Conservation (phyloP, 2,888 invertebrate genomes). For the Chrysodeixis includens region DNA sequence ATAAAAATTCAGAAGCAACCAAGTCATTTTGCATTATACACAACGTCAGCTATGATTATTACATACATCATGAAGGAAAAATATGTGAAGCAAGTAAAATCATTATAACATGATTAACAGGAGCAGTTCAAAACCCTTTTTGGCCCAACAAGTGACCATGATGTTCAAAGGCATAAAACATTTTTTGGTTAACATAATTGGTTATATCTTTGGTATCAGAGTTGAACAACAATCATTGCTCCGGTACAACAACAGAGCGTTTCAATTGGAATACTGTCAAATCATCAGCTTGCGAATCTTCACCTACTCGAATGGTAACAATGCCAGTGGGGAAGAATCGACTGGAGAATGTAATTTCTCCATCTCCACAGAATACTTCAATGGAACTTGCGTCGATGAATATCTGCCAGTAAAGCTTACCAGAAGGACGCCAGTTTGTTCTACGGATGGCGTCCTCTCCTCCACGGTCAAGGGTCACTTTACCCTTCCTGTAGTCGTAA, state of each 20-base stretch:
- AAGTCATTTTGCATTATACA: too few relatives aligned
- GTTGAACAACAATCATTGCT: background rate
- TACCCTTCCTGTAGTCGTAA: conserved; percentile 63
- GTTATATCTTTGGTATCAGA: background rate
- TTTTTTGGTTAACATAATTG: background rate
- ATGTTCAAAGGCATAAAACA: too few relatives aligned
- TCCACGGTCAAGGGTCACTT: conserved; percentile 74
- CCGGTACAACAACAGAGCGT: conserved; percentile 56
- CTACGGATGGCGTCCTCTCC: conserved; percentile 74
- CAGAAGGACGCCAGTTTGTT: conserved; percentile 70
- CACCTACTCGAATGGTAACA: conserved; percentile 60
- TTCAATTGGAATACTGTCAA: conserved; percentile 61
- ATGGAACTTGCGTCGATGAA: conserved; percentile 78
- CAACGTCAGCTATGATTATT: too few relatives aligned
- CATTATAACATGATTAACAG: background rate
- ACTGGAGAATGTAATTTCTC: conserved; percentile 77
- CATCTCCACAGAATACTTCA: conserved; percentile 73
- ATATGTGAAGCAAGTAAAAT: background rate
- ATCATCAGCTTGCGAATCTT: conserved; percentile 38
- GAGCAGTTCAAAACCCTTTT: too few relatives aligned
- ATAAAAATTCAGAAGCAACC: too few relatives aligned
- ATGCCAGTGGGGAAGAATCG: conserved; percentile 70
- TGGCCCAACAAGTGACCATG: too few relatives aligned
- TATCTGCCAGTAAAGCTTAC: conserved; percentile 61
- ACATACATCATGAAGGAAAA: too few relatives aligned